Percentiles rank a stretch among this genome's conserved stretches.
Conservation (phyloP, 1,140 invertebrate species). For the Drosophila paulistorum region DNA sequence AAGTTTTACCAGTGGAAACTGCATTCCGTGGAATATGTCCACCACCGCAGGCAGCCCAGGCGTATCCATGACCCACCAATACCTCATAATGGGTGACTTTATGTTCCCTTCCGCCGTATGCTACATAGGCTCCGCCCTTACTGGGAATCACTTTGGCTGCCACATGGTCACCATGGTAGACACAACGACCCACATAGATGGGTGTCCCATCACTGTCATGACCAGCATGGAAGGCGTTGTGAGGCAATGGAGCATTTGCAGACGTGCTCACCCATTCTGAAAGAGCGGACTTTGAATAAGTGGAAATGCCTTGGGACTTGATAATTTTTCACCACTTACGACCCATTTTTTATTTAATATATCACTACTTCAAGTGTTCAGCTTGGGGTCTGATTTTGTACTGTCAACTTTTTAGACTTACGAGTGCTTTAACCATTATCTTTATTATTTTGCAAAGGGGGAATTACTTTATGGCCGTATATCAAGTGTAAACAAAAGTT, state of each 20-base stretch:
- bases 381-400: no score
- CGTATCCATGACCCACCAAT: neutral
- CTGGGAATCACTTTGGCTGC: constrained; percentile 1
- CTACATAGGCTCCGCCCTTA: neutral
- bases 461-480: no score
- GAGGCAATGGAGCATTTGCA: neutral
- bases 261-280: constrained; percentile 78
- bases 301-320: no score
- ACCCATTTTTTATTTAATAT: no score
- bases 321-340: no score
- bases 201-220: neutral
- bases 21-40: neutral
- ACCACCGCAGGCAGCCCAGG: neutral
- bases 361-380: no score
- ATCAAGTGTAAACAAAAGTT: no score
- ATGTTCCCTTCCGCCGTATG: neutral
- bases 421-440: no score
- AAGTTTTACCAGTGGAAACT: neutral
- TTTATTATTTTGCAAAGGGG: no score
- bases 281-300: no score
- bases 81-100: neutral
- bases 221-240: neutral
- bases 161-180: neutral
- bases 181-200: neutral
- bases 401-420: no score